Evolutionary conservation across 1,140 invertebrate genomes (phyloP).

Genomic region (Andricus grossulariae): DNA sequence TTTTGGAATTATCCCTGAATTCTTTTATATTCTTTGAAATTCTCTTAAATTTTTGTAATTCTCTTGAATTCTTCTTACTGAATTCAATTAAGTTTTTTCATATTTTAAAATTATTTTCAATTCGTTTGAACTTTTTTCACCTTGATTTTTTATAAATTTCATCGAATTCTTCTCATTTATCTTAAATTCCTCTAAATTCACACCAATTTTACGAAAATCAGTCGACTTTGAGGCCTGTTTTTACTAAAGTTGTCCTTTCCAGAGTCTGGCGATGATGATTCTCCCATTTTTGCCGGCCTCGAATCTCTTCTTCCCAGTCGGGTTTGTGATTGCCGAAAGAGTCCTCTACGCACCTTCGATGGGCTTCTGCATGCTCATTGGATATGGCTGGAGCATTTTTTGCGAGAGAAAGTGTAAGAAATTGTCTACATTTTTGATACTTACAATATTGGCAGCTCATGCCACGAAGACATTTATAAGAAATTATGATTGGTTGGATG

Average conservation of each 20-base stretch:
- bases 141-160: too few relatives aligned
- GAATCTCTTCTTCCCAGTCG: conserved; percentile 97
- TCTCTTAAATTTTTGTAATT: too few relatives aligned
- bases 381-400: conserved; percentile 83
- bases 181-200: too few relatives aligned
- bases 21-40: too few relatives aligned
- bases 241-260: conserved; percentile 65
- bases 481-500: conserved; percentile 94
- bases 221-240: neutral
- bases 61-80: too few relatives aligned
- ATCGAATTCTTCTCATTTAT: too few relatives aligned
- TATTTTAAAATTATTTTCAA: too few relatives aligned
- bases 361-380: conserved; percentile 96
- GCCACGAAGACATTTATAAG: conserved; percentile 88
- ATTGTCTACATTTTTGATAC: conserved; percentile 79
- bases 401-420: conserved; percentile 79
- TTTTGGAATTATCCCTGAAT: too few relatives aligned
- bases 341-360: conserved; percentile 98
- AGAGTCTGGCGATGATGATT: conserved; percentile 90
- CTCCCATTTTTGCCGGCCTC: conserved; percentile 96
- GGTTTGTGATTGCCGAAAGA: conserved; percentile 97
- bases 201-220: too few relatives aligned
- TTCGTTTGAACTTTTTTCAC: too few relatives aligned
- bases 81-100: too few relatives aligned
- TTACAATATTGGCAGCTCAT: conserved; percentile 84